These are phyloP conservation scores for Apogon hyalosoma DNA, from an alignment of 2,797 vertebrate species.

Conservation along the genomic window DNA sequence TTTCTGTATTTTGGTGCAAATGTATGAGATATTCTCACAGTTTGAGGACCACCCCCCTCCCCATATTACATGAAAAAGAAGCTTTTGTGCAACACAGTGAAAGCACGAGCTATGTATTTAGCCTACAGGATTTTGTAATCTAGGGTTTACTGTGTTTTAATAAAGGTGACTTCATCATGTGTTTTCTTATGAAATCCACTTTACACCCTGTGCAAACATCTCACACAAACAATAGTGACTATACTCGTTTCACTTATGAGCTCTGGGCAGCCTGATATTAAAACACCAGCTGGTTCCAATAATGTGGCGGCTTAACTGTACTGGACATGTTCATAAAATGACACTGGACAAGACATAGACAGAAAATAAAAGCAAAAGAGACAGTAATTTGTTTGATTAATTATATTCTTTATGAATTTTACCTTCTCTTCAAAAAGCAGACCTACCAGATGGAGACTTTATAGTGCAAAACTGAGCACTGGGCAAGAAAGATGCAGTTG, in stretches of 20 bases:
- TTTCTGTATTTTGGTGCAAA: too few relatives aligned
- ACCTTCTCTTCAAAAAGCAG: background rate
- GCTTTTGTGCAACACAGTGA: constrained; percentile 2
- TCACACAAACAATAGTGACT: constrained; percentile 29
- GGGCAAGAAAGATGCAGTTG: constrained; percentile 14
- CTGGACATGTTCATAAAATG: constrained; percentile 41
- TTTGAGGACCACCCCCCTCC: background rate
- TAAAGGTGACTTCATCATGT: constrained; percentile 16
- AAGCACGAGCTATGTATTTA: constrained; percentile 24
- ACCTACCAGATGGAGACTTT: background rate
- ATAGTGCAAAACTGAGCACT: constrained; percentile 15
- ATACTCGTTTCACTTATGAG: constrained; percentile 29
- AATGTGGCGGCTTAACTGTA: constrained; percentile 45
- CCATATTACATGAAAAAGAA: background rate
- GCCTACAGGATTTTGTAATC: background rate
- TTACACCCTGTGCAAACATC: constrained; percentile 34
- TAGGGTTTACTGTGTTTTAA: constrained; percentile 12
- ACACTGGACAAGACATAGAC: constrained; percentile 20
- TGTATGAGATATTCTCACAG: too few relatives aligned
- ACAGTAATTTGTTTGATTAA: background rate
- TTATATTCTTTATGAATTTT: background rate
- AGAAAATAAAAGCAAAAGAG: too few relatives aligned
- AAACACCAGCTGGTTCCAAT: constrained; percentile 46
- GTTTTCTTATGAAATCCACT: constrained; percentile 39
- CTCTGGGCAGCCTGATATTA: constrained; percentile 6